Evolutionary conservation across 2,113 vertebrate genomes (phyloP), one percentile per base, ranked within the genome.

Genomic region (Anhinga rufa): DNA sequence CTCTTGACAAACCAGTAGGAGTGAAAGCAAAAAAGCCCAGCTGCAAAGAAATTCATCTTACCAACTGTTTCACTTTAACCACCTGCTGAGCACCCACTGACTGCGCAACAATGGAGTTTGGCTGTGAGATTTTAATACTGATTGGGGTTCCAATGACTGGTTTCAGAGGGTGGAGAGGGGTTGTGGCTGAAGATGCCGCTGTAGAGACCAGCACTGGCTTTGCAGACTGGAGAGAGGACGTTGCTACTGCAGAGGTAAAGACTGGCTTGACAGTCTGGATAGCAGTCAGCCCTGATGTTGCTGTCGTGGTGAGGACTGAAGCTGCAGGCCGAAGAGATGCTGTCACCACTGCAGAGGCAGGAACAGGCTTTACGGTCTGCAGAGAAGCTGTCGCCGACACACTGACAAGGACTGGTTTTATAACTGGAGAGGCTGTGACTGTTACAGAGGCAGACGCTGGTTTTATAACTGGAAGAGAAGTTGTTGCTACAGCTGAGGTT

Each of bases 41-140:
- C 34, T 24, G 61, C 24, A 64, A 21, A 90, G 40, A 92, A 88
- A 92, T 34, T 62, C 6, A 17, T 55, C 98, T 98, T 98, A 99
- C 99, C 98, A 98, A 94, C 58, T 98, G 98, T 71, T 98, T 97
- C 70, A 96, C 97, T 91, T 95, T 98, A 65, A 97, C 88, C 65
- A 96, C 84, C 68, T 98, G 98, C 62, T 97, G 97, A 61, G 96
- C 29, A 68, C 91, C 95, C 3, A 75, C 51, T 52, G 95, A 54
- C 31, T 97, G 97, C 0, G 96, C 64, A 74, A 97, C 70, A 0
- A 95, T 1, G 7, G 97, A 60, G 28, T 54, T 84, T 1, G 92
- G 91, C 72, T 98, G 98, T 2, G 97, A 62, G 49, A 98, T 91
- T 90, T 92, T 97, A 79, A 98, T 95, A 40, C 96, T 86, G 20